Evolutionary conservation across 2,888 invertebrate genomes (phyloP).

Genomic region (Liopterus haemorrhoidalis): DNA sequence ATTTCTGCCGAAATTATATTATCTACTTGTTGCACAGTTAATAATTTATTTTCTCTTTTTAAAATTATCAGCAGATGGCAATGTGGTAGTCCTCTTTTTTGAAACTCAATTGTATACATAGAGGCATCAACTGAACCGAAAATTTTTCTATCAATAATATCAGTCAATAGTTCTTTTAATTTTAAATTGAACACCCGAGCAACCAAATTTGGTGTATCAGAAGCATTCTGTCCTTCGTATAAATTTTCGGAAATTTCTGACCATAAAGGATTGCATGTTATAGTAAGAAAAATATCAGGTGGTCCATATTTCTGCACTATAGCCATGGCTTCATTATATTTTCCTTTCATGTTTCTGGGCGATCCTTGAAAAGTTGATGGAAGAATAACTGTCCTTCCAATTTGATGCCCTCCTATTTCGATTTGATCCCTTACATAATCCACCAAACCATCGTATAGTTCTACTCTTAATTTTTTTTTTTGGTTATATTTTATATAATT

Average conservation of each 20-base stretch:
- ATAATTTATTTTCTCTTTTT: neutral
- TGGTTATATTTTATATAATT: constrained; percentile 5
- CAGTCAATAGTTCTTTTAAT: constrained; percentile 18
- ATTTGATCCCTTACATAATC: too few relatives aligned
- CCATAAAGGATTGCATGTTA: constrained; percentile 29
- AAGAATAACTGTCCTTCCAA: too few relatives aligned
- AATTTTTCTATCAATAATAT: constrained; percentile 14
- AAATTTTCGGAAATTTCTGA: constrained; percentile 22
- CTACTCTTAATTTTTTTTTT: too few relatives aligned
- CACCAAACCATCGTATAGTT: too few relatives aligned
- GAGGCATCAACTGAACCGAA: too few relatives aligned
- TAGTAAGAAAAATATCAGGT: constrained; percentile 27
- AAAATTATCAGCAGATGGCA: constrained; percentile 9
- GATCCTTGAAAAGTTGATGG: too few relatives aligned
- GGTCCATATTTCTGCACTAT: too few relatives aligned
- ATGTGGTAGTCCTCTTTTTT: constrained; percentile 30
- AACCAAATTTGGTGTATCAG: constrained; percentile 26
- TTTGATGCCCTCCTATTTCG: too few relatives aligned
- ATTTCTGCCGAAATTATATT: constrained; percentile 9
- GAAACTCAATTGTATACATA: constrained; percentile 37
- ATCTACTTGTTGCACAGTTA: constrained; percentile 10
- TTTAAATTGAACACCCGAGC: constrained; percentile 24
- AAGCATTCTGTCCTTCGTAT: constrained; percentile 1
- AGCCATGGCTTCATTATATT: too few relatives aligned
- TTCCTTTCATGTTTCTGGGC: too few relatives aligned